Evolutionary conservation across 2,797 vertebrate genomes (phyloP), one percentile per base, ranked within the genome.

Genomic region (Tokudaia muenninki): DNA sequence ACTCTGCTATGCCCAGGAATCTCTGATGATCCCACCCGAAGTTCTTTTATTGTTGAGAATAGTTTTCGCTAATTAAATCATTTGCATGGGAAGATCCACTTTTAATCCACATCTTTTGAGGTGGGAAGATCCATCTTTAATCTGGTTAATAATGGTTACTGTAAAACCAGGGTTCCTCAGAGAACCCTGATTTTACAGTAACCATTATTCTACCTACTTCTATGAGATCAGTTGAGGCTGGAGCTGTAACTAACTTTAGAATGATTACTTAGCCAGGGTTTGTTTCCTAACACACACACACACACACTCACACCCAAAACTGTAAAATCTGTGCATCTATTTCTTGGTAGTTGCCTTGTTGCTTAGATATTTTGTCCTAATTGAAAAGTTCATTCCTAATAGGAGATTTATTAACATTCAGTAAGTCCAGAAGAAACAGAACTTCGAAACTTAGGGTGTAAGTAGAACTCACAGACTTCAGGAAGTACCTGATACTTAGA

Each of bases 331-430:
- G 26, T 78, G 77, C 11, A 87, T 84, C 72, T 83, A 67, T 77
- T 95, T 88, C 77, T 92, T 91, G 82, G 86, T 59, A 37, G 78
- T 80, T 94, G 50, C 84, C 72, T 92, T 80, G 82, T 65, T 41
- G n/a, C 82, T 63, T 84, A 84, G 26, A 63, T 47, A 84, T 65
- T 47, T 65, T 63, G 17, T 84, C 41, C 29, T 37, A 63, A 31
- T 84, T 84, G 16, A 63, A 65, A 31, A 2, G 19, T 65, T 84
- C 37, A 41, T 47, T 84, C 59, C 52, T 57, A 79, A 21, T n/a
- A 55, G 79, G 19, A 81, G 50, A 57, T 57, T 57, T 19, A 81
- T n/a, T n/a, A 81, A 81, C 52, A 57, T 4, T 57, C 79, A 57
- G 34, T 31, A 81, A 57, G 34, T 55, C 67, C n/a, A 55, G 17